Evolutionary conservation across 2,113 vertebrate species (phyloP).

Genomic region (Malurus alboscapulatus): DNA sequence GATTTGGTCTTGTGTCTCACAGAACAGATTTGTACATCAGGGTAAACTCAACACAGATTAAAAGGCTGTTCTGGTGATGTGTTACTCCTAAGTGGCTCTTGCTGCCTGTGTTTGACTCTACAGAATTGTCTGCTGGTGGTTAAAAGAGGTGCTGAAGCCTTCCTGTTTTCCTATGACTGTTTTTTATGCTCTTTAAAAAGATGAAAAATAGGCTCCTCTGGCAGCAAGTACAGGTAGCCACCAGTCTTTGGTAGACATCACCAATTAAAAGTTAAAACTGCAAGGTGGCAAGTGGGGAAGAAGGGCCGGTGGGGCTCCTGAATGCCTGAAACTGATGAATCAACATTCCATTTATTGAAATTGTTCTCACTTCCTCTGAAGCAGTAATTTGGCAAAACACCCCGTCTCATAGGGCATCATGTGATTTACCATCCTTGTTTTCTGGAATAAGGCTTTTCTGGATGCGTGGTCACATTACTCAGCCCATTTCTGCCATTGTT

Average conservation of each 20-base stretch:
- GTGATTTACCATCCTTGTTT: slow-evolving; percentile 10
- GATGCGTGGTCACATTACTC: neutral
- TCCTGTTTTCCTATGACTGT: neutral
- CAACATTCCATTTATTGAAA: neutral
- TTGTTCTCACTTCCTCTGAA: neutral
- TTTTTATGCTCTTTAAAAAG: neutral
- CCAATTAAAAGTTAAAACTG: neutral
- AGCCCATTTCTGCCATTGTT: neutral
- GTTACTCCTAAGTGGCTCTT: neutral
- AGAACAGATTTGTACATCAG: neutral
- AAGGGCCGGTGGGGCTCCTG: neutral
- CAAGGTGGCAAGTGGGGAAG: neutral
- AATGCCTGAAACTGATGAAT: neutral
- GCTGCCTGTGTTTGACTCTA: neutral
- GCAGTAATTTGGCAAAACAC: neutral
- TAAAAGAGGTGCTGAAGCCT: neutral
- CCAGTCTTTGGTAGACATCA: neutral
- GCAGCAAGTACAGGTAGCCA: neutral
- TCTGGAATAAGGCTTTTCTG: neutral
- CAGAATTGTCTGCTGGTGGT: neutral
- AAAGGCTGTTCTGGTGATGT: neutral
- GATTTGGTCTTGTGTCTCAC: neutral
- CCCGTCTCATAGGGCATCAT: neutral
- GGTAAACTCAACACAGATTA: neutral
- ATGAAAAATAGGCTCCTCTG: neutral